Evolutionary conservation across 2,797 vertebrate species (phyloP), one percentile per base, ranked within the genome.

Genomic region (Chelon auratus): DNA sequence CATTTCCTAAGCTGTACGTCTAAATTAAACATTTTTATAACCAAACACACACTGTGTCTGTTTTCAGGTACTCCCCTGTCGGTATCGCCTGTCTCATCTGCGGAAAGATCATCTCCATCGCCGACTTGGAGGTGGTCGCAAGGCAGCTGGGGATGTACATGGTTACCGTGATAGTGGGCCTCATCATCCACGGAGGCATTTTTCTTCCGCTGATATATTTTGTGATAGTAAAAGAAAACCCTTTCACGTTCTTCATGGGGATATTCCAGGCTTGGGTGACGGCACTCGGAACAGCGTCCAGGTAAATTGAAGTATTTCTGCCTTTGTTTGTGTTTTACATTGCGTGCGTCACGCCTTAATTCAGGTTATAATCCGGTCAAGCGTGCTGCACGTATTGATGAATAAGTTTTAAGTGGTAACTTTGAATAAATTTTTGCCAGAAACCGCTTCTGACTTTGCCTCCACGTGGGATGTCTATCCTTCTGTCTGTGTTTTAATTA

Each of bases 191-290:
- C 0, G 98, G 98, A 57, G 97, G 94, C 75, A 98, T 99, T 62
- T 97, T 99, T 81, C 94, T 99, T 73, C 98, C 98, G 4, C 83
- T 96, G 22, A 96, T 99, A 89, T 99, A 99, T 93, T 99, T 99
- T 82, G 87, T 96, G 62, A 95, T 99, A 81, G 97, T 97, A 48
- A 95, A 93, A 80, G 92, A 99, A 93, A 99, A 97, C 55, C 98
- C 98, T 1, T 99, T 95, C 89, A 94, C 86, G 11, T 99, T 99
- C 91, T 96, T 99, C 81, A 97, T 96, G 94, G 98, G 98, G 39
- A 95, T 99, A 75, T 99, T 99, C 92, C 98, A 99, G 85, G 98
- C 98, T 10, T 99, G 98, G 98, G 97, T 99, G 90, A 99, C 97
- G 1, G 98, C 98, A 5, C 91, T 99, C 17, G 98, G 98, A 80